Evolutionary conservation across 2,113 vertebrate genomes (phyloP).

Genomic region (Vireo altiloquus): DNA sequence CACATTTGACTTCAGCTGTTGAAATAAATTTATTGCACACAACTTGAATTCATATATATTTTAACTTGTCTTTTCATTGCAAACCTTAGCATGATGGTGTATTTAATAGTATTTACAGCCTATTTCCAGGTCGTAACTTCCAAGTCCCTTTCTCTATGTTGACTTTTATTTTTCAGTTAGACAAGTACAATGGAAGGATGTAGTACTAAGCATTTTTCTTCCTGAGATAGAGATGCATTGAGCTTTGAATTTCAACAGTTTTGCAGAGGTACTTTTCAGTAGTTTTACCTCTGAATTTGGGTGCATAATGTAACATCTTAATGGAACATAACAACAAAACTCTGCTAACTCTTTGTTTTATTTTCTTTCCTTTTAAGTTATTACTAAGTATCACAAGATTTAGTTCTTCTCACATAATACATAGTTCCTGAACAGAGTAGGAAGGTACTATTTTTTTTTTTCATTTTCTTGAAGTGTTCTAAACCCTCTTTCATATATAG

Average conservation of each 20-base stretch:
- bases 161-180: background rate
- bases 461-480: background rate
- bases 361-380: background rate
- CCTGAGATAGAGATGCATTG: background rate
- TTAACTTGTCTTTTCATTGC: background rate
- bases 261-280: background rate
- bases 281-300: background rate
- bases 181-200: background rate
- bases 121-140: background rate
- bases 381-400: background rate
- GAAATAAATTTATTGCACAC: background rate
- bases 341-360: background rate
- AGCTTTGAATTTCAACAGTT: background rate
- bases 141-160: background rate
- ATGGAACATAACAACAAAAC: background rate
- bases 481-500: background rate
- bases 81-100: background rate
- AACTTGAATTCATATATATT: background rate
- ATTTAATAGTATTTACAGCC: background rate
- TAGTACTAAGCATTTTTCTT: background rate
- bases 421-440: background rate
- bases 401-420: background rate
- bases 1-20: background rate
- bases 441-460: rapidly evolving
- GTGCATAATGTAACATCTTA: background rate